phyloP scores from a whole-genome alignment of 2,888 invertebrate genomes.

The Noctua janthina region DNA sequence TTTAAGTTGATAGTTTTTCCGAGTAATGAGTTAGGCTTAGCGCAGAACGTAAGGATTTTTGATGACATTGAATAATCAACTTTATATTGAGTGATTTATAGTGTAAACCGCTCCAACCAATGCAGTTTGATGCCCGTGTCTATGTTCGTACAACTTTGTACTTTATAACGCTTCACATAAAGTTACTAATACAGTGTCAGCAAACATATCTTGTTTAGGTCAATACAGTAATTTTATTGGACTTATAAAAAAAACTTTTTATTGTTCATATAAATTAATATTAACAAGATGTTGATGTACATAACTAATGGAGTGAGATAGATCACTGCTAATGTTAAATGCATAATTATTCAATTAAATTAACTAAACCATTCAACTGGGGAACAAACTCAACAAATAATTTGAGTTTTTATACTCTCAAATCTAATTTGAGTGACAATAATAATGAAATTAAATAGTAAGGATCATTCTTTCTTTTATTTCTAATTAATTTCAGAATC shows the following conservation, averaged over 20 bases:
- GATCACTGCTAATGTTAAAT: constrained; percentile 75
- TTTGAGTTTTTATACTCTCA: neutral
- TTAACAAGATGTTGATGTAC: constrained; percentile 79
- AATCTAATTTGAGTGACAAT: neutral
- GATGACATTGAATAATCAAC: constrained; percentile 1
- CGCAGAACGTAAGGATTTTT: neutral
- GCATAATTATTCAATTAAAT: constrained; percentile 28
- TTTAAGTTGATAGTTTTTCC: neutral
- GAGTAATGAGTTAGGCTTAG: neutral
- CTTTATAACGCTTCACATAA: neutral
- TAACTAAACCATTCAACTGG: constrained; percentile 10
- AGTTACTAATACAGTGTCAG: neutral
- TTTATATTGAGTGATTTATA: neutral
- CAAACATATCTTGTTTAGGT: neutral
- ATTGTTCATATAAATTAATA: constrained; percentile 88
- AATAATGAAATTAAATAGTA: neutral
- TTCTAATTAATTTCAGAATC: neutral
- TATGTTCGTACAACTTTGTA: neutral
- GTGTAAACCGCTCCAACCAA: neutral
- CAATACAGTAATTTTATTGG: constrained; percentile 38
- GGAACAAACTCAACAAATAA: constrained; percentile 33
- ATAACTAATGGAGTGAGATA: constrained; percentile 73
- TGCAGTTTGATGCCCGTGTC: neutral
- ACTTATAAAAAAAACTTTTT: constrained; percentile 77
- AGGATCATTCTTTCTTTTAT: constrained; percentile 2